Evolutionary conservation across 2,888 invertebrate genomes (phyloP), one percentile per base, ranked within the genome.

Genomic region (Lampropteryx suffumata): DNA sequence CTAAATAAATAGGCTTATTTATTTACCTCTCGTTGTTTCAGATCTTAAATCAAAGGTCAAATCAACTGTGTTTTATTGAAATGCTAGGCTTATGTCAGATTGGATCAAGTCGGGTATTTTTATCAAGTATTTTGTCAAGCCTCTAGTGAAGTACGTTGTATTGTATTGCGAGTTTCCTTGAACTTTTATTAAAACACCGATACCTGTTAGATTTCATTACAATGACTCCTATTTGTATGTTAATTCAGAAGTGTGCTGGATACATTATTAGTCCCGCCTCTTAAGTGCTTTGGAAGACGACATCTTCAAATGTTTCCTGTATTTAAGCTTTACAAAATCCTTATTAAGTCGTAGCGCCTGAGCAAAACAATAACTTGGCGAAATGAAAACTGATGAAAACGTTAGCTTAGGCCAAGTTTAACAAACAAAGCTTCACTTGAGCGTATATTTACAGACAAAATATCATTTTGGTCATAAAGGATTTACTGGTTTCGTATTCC

Each of bases 381-480:
- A 47, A 39, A 53, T 47, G 44, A 53, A 50, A 52, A 39, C 48
- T 55, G 59, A 59, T 34, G 52, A 49, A 61, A 53, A 43, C 50
- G 24, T 52, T 40, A 55, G 36, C 50, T 58, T 50, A 55, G 45
- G 28, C 46, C 41, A 50, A 56, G 55, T 57, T 51, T 41, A 55
- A 54, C 47, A 47, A 48, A 40, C 53, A 57, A 57, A 55, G 61
- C 62, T 50, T 52, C 55, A 59, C 47, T 54, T 57, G 53, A 55
- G 55, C 57, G 62, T 59, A 51, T 64, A 62, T 65, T 65, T 65
- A 64, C 67, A 59, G 61, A 59, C 63, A 63, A 67, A 69, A 69
- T 68, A 68, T 65, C 66, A 66, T 65, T 68, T 64, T 60, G 47
- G 52, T 61, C 50, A 61, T 65, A 65, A 67, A 66, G 59, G 62